Conservation (phyloP, 2,888 invertebrate genomes). For the Hesperia comma region DNA sequence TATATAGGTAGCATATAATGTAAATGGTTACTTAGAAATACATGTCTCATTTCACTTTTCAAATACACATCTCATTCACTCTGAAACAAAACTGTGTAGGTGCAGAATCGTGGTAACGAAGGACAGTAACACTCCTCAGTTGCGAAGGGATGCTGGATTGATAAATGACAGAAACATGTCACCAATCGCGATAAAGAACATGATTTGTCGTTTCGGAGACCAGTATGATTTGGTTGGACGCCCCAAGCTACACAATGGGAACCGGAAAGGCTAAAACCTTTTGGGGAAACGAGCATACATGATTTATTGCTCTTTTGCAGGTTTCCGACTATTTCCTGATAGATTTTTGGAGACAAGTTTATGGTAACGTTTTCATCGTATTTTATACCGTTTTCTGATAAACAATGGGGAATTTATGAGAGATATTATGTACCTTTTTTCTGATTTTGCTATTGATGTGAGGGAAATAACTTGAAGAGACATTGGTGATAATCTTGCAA, state of each 20-base stretch:
- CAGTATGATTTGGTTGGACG: slow-evolving; percentile 1
- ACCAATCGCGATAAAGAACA: slow-evolving; percentile 5
- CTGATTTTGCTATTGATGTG: too few species aligned
- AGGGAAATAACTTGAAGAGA: too few species aligned
- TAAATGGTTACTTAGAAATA: too few species aligned
- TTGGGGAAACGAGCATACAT: slow-evolving; percentile 18
- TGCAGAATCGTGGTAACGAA: neutral
- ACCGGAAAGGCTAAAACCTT: slow-evolving; percentile 18
- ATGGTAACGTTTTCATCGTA: neutral
- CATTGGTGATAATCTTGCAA: too few species aligned
- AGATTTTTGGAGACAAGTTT: neutral
- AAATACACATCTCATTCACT: too few species aligned
- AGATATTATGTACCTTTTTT: too few species aligned
- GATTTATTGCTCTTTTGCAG: slow-evolving; percentile 28
- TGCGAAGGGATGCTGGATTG: slow-evolving; percentile 16
- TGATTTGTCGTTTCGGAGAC: slow-evolving; percentile 8
- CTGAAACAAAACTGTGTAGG: too few species aligned
- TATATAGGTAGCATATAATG: too few species aligned
- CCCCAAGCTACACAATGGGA: neutral
- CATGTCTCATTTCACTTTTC: too few species aligned
- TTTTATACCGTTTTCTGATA: too few species aligned
- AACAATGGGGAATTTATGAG: too few species aligned
- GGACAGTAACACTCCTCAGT: neutral
- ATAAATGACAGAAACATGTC: slow-evolving; percentile 31
- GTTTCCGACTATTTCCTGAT: slow-evolving; percentile 26